phyloP scores from a whole-genome alignment of 2,888 invertebrate genomes.

The Nymphalis urticae region DNA sequence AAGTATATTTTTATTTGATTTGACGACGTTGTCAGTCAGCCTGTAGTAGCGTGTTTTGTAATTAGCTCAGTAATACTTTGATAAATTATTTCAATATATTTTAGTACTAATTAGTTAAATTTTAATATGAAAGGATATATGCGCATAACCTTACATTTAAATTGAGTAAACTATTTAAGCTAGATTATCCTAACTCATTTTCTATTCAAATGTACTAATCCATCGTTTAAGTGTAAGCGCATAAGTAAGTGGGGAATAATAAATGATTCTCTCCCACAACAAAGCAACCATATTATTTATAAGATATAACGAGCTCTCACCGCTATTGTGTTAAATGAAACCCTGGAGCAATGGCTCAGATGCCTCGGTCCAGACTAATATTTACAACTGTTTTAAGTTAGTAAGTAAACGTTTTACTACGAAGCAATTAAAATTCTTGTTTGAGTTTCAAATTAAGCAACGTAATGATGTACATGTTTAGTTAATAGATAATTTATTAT shows the following conservation, averaged over 20 bases:
- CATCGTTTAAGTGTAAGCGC: constrained; percentile 22
- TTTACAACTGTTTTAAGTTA: constrained; percentile 6
- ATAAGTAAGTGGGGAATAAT: constrained; percentile 30
- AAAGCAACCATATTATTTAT: constrained; percentile 42
- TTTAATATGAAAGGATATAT: constrained; percentile 5
- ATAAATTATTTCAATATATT: too few species aligned
- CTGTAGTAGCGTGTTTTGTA: too few species aligned
- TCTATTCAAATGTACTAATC: constrained; percentile 32
- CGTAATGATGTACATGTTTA: too few species aligned
- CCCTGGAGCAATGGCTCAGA: constrained; percentile 37
- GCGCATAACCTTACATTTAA: constrained; percentile 12
- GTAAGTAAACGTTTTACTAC: background rate
- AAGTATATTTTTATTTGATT: too few species aligned
- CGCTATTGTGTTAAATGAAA: constrained; percentile 54
- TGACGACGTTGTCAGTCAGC: too few species aligned
- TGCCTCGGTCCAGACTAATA: constrained; percentile 14
- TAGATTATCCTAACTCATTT: constrained; percentile 29
- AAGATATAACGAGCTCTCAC: constrained; percentile 41
- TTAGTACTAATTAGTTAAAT: constrained; percentile 23
- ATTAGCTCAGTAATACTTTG: too few species aligned
- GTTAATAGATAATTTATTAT: background rate
- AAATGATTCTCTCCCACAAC: constrained; percentile 33
- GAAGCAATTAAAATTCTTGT: constrained; percentile 4
- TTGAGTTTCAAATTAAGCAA: background rate
- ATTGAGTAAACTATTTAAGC: constrained; percentile 23